These are phyloP conservation scores for Brachyhypopomus occidentalis DNA, from an alignment of 2,113 vertebrate genomes.

Conservation along the genomic window DNA sequence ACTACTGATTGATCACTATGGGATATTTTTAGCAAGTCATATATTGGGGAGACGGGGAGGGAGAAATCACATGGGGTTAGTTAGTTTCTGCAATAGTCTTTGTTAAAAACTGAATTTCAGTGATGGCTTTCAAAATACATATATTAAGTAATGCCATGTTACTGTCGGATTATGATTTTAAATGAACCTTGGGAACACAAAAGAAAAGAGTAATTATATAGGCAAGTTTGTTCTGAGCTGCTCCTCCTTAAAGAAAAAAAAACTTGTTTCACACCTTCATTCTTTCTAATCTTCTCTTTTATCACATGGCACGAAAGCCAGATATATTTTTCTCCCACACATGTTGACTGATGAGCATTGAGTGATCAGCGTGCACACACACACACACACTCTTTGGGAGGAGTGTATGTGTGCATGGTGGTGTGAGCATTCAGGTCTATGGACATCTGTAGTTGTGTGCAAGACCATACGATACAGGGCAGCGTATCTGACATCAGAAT, in stretches of 20 bases:
- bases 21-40: neutral
- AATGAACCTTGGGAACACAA: too few relatives aligned
- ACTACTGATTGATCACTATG: neutral
- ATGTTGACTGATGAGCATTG: neutral
- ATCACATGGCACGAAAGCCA: constrained; percentile 1
- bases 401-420: too few relatives aligned
- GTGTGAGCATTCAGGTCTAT: neutral
- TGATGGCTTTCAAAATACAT: too few relatives aligned
- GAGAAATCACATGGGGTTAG: neutral
- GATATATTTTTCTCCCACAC: neutral
- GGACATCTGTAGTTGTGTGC: constrained; percentile 1
- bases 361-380: neutral
- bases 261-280: too few relatives aligned
- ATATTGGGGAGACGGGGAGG: neutral
- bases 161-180: too few relatives aligned
- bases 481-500: neutral
- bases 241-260: too few relatives aligned
- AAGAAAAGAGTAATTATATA: too few relatives aligned
- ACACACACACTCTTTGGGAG: too few relatives aligned
- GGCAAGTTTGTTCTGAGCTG: too few relatives aligned
- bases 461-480: neutral
- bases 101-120: neutral
- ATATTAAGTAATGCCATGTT: too few relatives aligned
- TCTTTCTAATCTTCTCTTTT: neutral
- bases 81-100: neutral